Percentiles rank a stretch among this genome's conserved stretches.
Evolutionary conservation across 2,888 invertebrate genomes (phyloP).

Genomic region (Copidosoma aretas): DNA sequence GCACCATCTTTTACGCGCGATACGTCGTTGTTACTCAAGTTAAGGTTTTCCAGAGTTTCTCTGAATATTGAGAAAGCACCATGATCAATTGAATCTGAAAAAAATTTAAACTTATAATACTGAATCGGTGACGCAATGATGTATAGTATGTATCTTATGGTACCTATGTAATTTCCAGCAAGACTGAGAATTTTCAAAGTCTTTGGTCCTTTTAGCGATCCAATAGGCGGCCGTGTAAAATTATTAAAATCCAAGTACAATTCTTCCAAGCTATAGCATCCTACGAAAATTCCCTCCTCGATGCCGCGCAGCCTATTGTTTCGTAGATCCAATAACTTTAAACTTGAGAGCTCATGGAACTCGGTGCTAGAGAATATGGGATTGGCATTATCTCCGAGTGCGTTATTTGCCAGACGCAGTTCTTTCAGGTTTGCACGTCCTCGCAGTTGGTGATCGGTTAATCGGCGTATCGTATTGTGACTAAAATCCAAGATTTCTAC

Average conservation of each 20-base stretch:
- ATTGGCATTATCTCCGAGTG: slow-evolving; percentile 88
- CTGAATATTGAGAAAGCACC: slow-evolving; percentile 66
- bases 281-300: slow-evolving; percentile 86
- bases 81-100: slow-evolving; percentile 72
- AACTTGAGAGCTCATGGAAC: slow-evolving; percentile 76
- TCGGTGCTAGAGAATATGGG: slow-evolving; percentile 89
- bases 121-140: neutral
- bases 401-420: slow-evolving; percentile 77
- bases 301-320: slow-evolving; percentile 82
- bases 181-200: slow-evolving; percentile 76
- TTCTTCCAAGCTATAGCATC: slow-evolving; percentile 80
- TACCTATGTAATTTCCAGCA: slow-evolving; percentile 83
- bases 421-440: slow-evolving; percentile 73
- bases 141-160: neutral
- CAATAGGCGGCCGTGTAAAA: slow-evolving; percentile 76
- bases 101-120: slow-evolving; percentile 7
- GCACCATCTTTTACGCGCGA: slow-evolving; percentile 78
- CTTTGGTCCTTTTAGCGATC: slow-evolving; percentile 82
- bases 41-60: slow-evolving; percentile 73
- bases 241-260: slow-evolving; percentile 83
- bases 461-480: slow-evolving; percentile 77
- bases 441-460: slow-evolving; percentile 78
- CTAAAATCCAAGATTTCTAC: slow-evolving; percentile 82
- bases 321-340: slow-evolving; percentile 79
- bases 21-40: slow-evolving; percentile 81